These are phyloP conservation scores for Otolemur garnettii DNA, from an alignment of 2,113 vertebrate genomes.

Conservation along the genomic window DNA sequence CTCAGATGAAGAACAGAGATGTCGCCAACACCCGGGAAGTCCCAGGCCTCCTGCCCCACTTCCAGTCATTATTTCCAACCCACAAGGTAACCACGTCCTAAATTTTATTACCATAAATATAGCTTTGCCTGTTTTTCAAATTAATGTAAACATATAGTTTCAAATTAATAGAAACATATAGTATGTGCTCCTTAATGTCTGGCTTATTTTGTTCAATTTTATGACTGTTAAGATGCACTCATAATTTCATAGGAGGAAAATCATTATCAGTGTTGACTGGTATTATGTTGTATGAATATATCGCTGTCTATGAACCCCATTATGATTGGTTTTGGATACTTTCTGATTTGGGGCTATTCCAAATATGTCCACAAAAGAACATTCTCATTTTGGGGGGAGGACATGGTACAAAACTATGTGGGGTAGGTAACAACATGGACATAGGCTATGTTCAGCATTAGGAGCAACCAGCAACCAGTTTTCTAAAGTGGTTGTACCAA, in stretches of 20 bases:
- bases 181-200: neutral
- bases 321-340: neutral
- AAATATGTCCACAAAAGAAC: neutral
- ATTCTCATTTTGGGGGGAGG: neutral
- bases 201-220: neutral
- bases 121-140: neutral
- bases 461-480: neutral
- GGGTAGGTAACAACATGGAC: neutral
- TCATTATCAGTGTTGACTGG: neutral
- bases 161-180: neutral
- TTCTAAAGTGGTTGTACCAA: neutral
- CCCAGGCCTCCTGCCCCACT: neutral
- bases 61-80: neutral
- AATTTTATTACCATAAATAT: neutral
- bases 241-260: neutral
- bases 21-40: no score
- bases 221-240: neutral
- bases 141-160: neutral
- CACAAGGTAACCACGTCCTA: neutral
- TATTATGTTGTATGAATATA: neutral
- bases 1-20: neutral
- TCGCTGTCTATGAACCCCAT: neutral
- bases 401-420: neutral
- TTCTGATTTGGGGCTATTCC: neutral
- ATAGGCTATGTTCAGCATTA: neutral